phyloP scores from a whole-genome alignment of 2,113 vertebrate genomes.

The Tragelaphus buxtoni region DNA sequence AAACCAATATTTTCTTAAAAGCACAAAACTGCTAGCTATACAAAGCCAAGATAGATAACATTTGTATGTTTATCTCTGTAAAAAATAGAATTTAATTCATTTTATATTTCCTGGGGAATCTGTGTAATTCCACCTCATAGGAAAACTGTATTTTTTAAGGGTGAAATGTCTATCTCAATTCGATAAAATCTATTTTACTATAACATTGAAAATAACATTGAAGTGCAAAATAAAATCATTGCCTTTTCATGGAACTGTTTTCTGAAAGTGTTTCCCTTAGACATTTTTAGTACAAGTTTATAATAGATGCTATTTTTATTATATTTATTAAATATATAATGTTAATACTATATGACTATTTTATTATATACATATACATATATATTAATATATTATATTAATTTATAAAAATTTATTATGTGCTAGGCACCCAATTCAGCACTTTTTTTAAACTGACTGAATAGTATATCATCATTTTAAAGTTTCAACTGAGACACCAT shows the following conservation, averaged over 20 bases:
- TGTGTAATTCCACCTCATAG: too few relatives aligned
- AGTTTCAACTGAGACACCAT: not conserved
- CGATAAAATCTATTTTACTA: not conserved
- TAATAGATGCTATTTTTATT: not conserved
- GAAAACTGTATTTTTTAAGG: too few relatives aligned
- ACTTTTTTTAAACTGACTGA: not conserved
- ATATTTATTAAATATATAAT: not conserved
- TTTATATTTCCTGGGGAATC: too few relatives aligned
- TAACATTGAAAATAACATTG: not conserved
- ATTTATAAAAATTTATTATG: not conserved
- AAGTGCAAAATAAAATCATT: not conserved
- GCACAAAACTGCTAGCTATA: too few relatives aligned
- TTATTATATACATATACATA: not conserved
- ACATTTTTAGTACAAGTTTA: not conserved
- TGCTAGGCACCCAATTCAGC: not conserved
- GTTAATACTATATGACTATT: not conserved
- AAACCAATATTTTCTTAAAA: too few relatives aligned
- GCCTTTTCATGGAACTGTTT: not conserved
- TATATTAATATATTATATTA: not conserved
- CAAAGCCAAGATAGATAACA: too few relatives aligned
- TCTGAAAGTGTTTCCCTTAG: not conserved
- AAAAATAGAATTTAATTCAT: too few relatives aligned
- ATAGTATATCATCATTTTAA: not conserved
- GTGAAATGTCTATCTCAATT: too few relatives aligned
- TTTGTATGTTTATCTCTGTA: too few relatives aligned